Conservation (phyloP, 2,888 invertebrate species). For the Cyclophora albipunctata region DNA sequence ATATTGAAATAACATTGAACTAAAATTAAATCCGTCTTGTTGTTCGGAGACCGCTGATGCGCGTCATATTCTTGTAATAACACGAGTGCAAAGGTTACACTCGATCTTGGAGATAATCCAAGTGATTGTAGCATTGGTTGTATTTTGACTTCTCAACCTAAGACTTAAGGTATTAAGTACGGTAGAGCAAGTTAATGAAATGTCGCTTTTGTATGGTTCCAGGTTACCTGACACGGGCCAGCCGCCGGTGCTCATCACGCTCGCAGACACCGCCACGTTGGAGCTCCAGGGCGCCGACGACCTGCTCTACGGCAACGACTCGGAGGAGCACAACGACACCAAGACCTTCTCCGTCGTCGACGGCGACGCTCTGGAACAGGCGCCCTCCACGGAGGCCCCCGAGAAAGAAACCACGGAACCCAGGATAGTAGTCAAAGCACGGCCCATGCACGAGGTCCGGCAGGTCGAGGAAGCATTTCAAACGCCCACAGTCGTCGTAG, state of each 20-base stretch:
- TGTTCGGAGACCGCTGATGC: no score
- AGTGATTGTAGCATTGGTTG: no score
- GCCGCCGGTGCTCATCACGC: conserved; percentile 74
- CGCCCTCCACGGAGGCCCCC: conserved; percentile 28
- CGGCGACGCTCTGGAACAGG: conserved; percentile 37
- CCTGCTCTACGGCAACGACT: conserved; percentile 62
- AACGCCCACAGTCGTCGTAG: conserved; percentile 36
- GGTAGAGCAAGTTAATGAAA: no score
- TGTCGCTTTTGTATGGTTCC: conserved; percentile 28
- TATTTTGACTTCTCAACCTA: no score
- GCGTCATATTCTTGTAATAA: no score
- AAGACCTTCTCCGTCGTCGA: conserved; percentile 56
- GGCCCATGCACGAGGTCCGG: conserved; percentile 57
- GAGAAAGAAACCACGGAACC: conserved; percentile 53
- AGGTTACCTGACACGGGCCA: conserved; percentile 80
- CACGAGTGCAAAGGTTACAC: no score
- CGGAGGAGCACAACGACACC: conserved; percentile 60
- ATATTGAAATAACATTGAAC: no score
- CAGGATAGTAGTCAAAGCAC: conserved; percentile 57
- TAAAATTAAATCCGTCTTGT: no score
- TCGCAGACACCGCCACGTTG: conserved; percentile 77
- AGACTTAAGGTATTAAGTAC: no score
- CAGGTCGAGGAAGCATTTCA: conserved; percentile 55
- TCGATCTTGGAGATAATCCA: no score
- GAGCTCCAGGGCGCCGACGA: conserved; percentile 76